Percentiles rank a stretch among this genome's conserved stretches.
Conservation (phyloP, 2,113 vertebrate genomes). For the Colossoma macropomum region DNA sequence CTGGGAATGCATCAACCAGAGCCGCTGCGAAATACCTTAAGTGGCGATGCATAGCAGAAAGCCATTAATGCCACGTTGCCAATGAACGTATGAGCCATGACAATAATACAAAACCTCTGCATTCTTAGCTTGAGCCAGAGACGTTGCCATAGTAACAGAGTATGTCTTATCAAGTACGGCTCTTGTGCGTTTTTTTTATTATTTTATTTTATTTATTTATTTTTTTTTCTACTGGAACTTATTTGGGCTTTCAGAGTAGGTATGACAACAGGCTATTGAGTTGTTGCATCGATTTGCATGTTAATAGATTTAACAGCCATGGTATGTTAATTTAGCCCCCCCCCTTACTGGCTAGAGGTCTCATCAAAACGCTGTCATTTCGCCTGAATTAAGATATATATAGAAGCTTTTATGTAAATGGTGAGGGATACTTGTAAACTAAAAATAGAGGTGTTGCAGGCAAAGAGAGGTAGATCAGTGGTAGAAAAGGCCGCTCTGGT, state of each 20-base stretch:
- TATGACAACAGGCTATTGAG: conserved; percentile 81
- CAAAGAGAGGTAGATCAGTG: conserved; percentile 54
- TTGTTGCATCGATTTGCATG: conserved; percentile 81
- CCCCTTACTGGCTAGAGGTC: conserved; percentile 57
- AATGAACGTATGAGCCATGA: conserved; percentile 69
- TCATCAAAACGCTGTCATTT: conserved; percentile 70
- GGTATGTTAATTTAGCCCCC: conserved; percentile 71
- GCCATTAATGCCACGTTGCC: conserved; percentile 57
- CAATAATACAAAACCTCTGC: conserved; percentile 78
- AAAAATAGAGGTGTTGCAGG: conserved; percentile 72
- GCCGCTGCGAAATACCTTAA: background rate
- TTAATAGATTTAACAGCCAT: conserved; percentile 74
- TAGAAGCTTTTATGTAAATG: conserved; percentile 72
- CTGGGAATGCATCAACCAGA: background rate
- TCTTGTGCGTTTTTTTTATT: conserved; percentile 72
- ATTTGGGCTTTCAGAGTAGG: conserved; percentile 83
- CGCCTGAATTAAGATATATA: conserved; percentile 63
- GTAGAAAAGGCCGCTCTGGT: conserved; percentile 37
- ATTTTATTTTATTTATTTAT: conserved; percentile 28
- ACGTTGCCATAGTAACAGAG: conserved; percentile 85
- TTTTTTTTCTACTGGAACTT: conserved; percentile 75
- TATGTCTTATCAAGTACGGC: conserved; percentile 84
- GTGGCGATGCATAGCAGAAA: conserved; percentile 20
- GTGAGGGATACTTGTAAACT: conserved; percentile 68
- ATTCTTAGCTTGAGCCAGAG: conserved; percentile 82